Evolutionary conservation across 2,888 invertebrate species (phyloP).

Genomic region (Cephus spinipes): DNA sequence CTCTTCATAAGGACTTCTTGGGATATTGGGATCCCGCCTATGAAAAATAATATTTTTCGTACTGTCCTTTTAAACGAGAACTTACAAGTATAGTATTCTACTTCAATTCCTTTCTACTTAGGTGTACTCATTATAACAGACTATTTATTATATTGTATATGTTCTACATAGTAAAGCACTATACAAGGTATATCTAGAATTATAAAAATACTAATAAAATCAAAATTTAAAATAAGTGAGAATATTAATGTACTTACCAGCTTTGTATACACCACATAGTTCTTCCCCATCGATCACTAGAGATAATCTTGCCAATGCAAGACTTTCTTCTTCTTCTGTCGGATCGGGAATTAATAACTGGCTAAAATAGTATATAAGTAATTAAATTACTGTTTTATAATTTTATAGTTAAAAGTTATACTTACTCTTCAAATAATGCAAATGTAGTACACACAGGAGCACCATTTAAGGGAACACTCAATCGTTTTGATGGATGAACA

Average conservation of each 20-base stretch:
- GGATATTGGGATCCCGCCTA: constrained; percentile 73
- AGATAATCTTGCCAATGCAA: constrained; percentile 77
- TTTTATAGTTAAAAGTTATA: constrained; percentile 26
- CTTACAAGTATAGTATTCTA: background rate
- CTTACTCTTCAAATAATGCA: constrained; percentile 79
- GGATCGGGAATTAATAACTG: constrained; percentile 81
- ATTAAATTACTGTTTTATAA: constrained; percentile 34
- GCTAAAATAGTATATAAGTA: constrained; percentile 66
- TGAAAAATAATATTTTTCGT: constrained; percentile 19
- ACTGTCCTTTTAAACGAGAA: background rate
- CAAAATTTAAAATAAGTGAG: background rate
- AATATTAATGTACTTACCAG: constrained; percentile 67
- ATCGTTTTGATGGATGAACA: constrained; percentile 71
- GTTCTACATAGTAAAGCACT: background rate
- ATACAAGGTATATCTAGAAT: background rate
- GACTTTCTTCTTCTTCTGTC: constrained; percentile 83
- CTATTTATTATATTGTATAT: background rate
- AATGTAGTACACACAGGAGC: constrained; percentile 81
- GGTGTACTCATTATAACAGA: background rate
- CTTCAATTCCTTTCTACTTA: background rate
- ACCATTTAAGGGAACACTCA: constrained; percentile 70
- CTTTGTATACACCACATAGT: constrained; percentile 78
- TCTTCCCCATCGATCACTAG: constrained; percentile 75
- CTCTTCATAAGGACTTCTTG: constrained; percentile 72
- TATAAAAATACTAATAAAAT: background rate